A percentile compares a stretch with the other conserved stretches of the same genome.
Conservation (phyloP, 2,797 vertebrate species). For the Siniperca undulata region DNA sequence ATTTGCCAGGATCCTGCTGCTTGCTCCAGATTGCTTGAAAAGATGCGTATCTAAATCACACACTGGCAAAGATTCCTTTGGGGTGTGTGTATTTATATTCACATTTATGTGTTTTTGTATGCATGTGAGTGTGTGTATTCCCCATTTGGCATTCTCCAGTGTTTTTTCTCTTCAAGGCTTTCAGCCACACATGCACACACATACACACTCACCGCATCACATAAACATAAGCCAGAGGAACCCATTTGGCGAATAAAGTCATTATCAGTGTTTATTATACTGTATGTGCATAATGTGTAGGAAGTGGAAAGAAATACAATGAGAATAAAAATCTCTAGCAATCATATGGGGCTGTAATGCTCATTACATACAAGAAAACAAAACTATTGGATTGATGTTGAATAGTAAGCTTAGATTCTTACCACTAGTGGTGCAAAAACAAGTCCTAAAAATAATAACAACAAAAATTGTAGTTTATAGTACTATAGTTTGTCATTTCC, state of each 20-base stretch:
- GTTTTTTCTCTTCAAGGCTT: conserved; percentile 31
- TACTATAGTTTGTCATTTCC: neutral
- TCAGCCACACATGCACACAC: conserved; percentile 9
- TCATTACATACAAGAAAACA: neutral
- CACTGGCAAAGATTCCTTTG: conserved; percentile 60
- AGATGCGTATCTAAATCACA: conserved; percentile 72
- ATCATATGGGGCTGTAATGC: neutral
- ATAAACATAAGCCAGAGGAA: conserved; percentile 25
- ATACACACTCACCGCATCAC: neutral
- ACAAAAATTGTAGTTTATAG: neutral
- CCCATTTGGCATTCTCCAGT: conserved; percentile 8
- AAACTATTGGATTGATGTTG: neutral
- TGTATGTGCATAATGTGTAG: conserved; percentile 17
- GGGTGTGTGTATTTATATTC: conserved; percentile 48
- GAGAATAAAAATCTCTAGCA: neutral
- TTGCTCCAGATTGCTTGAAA: conserved; percentile 71
- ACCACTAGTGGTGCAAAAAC: neutral
- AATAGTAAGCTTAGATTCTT: neutral
- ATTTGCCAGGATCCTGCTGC: conserved; percentile 66
- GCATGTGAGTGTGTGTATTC: conserved; percentile 36
- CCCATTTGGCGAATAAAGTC: conserved; percentile 12
- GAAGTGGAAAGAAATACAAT: neutral
- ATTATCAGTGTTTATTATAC: conserved; percentile 23
- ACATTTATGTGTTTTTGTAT: conserved; percentile 34
- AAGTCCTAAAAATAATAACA: neutral